These are phyloP conservation scores for Sterrhoptilus dennistouni DNA, from an alignment of 2,113 vertebrate genomes.

Conservation along the genomic window DNA sequence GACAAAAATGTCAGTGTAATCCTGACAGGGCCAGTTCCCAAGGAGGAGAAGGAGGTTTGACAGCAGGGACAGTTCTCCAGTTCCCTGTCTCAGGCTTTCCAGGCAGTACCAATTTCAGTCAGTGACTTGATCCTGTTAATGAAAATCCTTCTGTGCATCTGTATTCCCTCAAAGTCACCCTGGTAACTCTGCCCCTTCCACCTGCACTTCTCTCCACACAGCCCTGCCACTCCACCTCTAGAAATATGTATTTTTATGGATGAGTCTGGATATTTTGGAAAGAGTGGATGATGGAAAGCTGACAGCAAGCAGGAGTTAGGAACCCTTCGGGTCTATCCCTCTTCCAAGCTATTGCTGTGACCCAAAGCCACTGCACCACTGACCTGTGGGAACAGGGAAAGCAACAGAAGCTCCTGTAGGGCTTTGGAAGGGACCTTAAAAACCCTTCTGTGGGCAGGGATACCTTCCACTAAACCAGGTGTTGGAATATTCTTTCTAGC, in stretches of 20 bases:
- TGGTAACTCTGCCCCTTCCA: background rate
- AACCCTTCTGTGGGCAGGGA: background rate
- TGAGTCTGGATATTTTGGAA: background rate
- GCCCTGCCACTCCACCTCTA: background rate
- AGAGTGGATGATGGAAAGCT: background rate
- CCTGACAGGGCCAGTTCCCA: background rate
- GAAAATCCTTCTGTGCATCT: background rate
- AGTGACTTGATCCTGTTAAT: background rate
- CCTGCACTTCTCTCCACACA: background rate
- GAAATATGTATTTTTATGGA: background rate
- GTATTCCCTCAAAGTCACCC: background rate
- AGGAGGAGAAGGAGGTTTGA: background rate
- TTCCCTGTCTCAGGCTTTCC: background rate
- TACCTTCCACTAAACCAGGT: background rate
- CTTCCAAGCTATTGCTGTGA: fast-evolving
- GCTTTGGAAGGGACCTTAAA: background rate
- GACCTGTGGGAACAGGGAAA: background rate
- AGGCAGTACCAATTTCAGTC: background rate
- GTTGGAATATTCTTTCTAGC: background rate
- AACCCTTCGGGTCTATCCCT: background rate
- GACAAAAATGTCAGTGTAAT: background rate
- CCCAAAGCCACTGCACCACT: fast-evolving
- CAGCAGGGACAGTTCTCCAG: background rate
- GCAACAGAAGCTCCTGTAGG: background rate
- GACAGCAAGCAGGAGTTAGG: background rate